Conservation (phyloP, 2,113 vertebrate genomes). For the Setophaga kirtlandii region DNA sequence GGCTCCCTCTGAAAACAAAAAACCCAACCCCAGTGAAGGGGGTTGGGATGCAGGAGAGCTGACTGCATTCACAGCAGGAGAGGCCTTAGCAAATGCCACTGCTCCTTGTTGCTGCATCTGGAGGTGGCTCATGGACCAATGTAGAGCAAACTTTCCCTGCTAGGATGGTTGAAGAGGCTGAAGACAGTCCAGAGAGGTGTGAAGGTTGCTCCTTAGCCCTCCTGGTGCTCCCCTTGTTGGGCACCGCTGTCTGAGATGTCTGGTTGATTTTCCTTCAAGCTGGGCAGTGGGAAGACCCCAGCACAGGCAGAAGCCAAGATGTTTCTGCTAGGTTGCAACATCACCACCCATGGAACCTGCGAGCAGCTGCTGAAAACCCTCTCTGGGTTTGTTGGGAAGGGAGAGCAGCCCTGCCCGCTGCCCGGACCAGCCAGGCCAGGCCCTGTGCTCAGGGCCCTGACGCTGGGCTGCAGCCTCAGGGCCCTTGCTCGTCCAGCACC, state of each 20-base stretch:
- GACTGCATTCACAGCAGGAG: background rate
- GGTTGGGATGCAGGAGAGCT: background rate
- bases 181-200: background rate
- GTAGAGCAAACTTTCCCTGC: background rate
- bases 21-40: rapidly evolving
- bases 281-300: background rate
- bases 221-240: background rate
- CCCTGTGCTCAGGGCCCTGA: background rate
- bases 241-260: no score
- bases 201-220: background rate
- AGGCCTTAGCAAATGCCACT: background rate
- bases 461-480: rapidly evolving
- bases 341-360: rapidly evolving
- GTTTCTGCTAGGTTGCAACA: background rate
- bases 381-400: background rate
- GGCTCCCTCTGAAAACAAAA: background rate
- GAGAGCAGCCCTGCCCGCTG: background rate
- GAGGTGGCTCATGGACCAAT: background rate
- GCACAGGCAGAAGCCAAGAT: background rate
- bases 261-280: background rate
- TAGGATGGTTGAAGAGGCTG: background rate
- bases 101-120: background rate
- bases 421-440: background rate
- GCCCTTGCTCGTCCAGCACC: background rate
- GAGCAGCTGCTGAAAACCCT: background rate